Conservation (phyloP, 64 coral and sea anemone genomes). For the Actinia tenebrosa region DNA sequence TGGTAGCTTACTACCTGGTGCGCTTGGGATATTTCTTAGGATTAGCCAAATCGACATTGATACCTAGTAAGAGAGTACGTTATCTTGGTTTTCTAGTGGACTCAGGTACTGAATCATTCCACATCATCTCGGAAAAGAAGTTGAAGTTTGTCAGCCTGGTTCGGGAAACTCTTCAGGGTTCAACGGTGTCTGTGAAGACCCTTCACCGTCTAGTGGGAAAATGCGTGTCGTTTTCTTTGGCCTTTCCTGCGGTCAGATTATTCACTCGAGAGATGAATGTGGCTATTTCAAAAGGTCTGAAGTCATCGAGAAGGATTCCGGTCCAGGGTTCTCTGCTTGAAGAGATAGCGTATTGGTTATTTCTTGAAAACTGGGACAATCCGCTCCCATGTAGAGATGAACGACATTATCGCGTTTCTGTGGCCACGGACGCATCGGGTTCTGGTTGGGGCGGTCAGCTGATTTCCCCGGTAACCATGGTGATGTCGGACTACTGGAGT, state of each 20-base stretch:
- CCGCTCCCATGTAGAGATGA: slow-evolving; percentile 56
- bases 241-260: slow-evolving; percentile 18
- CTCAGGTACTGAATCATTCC: slow-evolving; percentile 16
- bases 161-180: not conserved
- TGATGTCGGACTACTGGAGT: slow-evolving; percentile 26
- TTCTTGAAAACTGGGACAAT: slow-evolving; percentile 32
- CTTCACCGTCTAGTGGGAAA: slow-evolving; percentile 43
- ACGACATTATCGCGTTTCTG: slow-evolving; percentile 28
- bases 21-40: slow-evolving; percentile 50
- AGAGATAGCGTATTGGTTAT: slow-evolving; percentile 55
- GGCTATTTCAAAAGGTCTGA: slow-evolving; percentile 30
- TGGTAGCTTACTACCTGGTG: slow-evolving; percentile 26
- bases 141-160: slow-evolving; percentile 28
- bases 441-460: slow-evolving; percentile 36
- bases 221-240: slow-evolving; percentile 51
- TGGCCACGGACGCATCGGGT: slow-evolving; percentile 45
- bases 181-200: slow-evolving; percentile 27
- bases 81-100: slow-evolving; percentile 46
- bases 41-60: slow-evolving; percentile 40
- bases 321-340: slow-evolving; percentile 7
- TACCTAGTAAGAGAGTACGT: slow-evolving; percentile 29
- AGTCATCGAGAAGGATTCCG: not conserved
- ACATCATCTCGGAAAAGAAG: slow-evolving; percentile 39
- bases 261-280: slow-evolving; percentile 59
- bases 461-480: not conserved